Evolutionary conservation across 2,797 vertebrate genomes (phyloP).

Genomic region (Gymnodraco acuticeps): DNA sequence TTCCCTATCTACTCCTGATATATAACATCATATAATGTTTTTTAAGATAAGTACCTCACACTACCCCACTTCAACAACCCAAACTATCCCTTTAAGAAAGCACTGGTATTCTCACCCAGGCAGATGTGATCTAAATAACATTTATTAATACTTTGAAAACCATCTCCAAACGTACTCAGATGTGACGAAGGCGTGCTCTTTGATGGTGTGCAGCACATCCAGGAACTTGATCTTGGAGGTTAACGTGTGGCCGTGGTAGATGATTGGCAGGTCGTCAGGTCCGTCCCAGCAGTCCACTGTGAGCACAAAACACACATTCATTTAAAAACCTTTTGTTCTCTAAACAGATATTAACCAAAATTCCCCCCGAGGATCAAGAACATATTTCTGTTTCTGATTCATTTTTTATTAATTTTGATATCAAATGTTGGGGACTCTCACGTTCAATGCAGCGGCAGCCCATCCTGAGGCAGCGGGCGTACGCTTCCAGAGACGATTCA

Average conservation of each 20-base stretch:
- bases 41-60: neutral
- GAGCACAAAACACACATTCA: conserved; percentile 18
- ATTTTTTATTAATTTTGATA: neutral
- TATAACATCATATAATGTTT: too few relatives aligned
- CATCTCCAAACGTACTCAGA: conserved; percentile 85
- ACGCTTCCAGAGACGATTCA: conserved; percentile 96
- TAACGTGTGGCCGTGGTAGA: conserved; percentile 97
- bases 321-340: neutral
- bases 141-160: neutral
- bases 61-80: too few relatives aligned
- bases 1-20: too few relatives aligned
- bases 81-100: neutral
- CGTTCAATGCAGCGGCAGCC: conserved; percentile 97
- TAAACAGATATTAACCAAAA: too few relatives aligned
- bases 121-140: neutral
- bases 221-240: conserved; percentile 98
- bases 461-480: conserved; percentile 96
- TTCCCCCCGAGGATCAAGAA: too few relatives aligned
- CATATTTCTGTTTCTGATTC: too few relatives aligned
- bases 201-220: conserved; percentile 95
- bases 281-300: conserved; percentile 99
- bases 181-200: conserved; percentile 96
- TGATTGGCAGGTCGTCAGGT: conserved; percentile 96
- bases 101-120: too few relatives aligned
- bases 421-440: conserved; percentile 74